These are phyloP conservation scores for Rhipidura dahli DNA, from an alignment of 2,113 vertebrate species.

Conservation along the genomic window DNA sequence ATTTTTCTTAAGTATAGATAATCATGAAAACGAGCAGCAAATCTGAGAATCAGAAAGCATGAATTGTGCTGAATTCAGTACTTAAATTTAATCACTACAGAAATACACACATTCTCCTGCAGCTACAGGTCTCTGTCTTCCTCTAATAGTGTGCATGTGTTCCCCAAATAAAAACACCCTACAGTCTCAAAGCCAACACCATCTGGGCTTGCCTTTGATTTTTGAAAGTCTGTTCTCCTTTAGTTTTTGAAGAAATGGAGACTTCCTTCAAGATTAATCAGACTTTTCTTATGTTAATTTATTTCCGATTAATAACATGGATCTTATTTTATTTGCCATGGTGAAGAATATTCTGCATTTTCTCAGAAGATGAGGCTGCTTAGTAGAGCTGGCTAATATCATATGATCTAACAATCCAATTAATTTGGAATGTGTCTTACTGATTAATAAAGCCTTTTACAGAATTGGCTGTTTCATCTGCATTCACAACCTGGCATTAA, in stretches of 20 bases:
- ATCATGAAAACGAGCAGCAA: too few species aligned
- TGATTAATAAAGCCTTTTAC: not conserved
- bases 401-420: not conserved
- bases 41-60: not conserved
- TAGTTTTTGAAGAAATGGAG: not conserved
- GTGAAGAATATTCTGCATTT: not conserved
- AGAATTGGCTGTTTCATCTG: not conserved
- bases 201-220: not conserved
- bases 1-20: not conserved
- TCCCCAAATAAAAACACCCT: not conserved
- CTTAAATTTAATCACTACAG: not conserved
- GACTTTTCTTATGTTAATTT: not conserved
- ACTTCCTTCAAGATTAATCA: not conserved
- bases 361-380: not conserved
- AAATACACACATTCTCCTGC: rapidly evolving
- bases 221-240: not conserved
- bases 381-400: not conserved
- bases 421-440: not conserved
- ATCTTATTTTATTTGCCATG: not conserved
- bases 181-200: not conserved
- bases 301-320: not conserved
- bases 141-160: rapidly evolving
- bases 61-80: not conserved
- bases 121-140: not conserved
- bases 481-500: not conserved